Evolutionary conservation across 2,797 vertebrate genomes (phyloP).

Genomic region (Emys orbicularis): DNA sequence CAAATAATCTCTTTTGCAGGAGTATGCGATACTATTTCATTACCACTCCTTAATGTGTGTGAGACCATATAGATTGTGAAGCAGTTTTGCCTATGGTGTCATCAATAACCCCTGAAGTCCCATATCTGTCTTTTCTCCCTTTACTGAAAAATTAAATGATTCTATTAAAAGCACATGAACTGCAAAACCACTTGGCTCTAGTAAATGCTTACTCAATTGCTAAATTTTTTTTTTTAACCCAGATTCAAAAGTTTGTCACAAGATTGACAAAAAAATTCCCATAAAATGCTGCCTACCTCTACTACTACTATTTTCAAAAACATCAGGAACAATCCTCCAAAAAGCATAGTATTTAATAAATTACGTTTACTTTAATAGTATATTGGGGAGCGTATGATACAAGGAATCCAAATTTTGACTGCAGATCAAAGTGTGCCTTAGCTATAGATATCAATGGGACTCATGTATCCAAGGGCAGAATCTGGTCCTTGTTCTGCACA

Average conservation of each 20-base stretch:
- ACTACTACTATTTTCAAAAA: neutral
- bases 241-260: neutral
- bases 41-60: neutral
- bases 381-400: neutral
- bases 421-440: neutral
- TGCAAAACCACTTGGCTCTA: neutral
- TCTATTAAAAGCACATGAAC: neutral
- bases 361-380: neutral
- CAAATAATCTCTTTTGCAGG: neutral
- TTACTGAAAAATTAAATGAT: neutral
- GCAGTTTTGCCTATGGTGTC: neutral
- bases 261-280: neutral
- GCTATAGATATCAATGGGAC: neutral
- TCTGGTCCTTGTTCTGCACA: neutral
- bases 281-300: neutral
- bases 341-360: neutral
- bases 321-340: neutral
- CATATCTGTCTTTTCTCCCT: neutral
- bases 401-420: neutral
- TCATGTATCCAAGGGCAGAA: neutral
- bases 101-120: neutral
- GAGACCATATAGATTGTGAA: neutral
- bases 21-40: neutral
- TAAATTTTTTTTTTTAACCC: neutral
- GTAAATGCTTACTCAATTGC: neutral